A percentile compares a stretch with the other conserved stretches of the same genome.
Conservation (phyloP, 2,888 invertebrate species). For the Agonopterix heracliana region DNA sequence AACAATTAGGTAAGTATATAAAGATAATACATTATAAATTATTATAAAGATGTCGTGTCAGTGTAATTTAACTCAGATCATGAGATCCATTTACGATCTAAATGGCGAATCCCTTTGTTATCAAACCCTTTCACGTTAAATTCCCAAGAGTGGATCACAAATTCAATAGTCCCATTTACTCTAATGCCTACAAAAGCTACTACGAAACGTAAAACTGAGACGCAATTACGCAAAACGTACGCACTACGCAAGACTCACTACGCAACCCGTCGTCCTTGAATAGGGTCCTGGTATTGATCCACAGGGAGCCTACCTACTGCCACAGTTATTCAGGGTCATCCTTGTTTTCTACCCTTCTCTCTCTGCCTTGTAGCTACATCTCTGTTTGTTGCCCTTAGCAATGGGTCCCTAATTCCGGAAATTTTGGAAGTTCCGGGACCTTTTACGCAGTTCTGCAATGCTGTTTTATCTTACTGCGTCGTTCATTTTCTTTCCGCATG, state of each 20-base stretch:
- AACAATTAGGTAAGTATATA: too few relatives aligned
- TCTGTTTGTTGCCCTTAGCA: slow-evolving; percentile 22
- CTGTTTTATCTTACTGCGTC: neutral
- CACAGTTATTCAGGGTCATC: slow-evolving; percentile 49
- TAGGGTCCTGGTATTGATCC: slow-evolving; percentile 38
- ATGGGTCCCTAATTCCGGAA: slow-evolving; percentile 28
- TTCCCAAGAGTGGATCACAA: too few relatives aligned
- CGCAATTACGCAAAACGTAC: too few relatives aligned
- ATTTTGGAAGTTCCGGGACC: neutral
- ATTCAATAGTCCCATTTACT: neutral
- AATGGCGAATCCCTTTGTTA: too few relatives aligned
- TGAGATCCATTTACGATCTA: too few relatives aligned
- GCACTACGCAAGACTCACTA: neutral
- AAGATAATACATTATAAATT: too few relatives aligned
- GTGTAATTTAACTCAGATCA: too few relatives aligned
- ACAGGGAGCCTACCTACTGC: slow-evolving; percentile 29
- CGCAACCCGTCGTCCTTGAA: neutral
- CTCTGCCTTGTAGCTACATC: slow-evolving; percentile 19
- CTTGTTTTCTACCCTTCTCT: slow-evolving; percentile 41
- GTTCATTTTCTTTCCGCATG: neutral
- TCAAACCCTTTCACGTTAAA: too few relatives aligned
- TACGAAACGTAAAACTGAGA: too few relatives aligned
- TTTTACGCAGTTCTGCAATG: neutral
- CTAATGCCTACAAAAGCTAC: neutral
- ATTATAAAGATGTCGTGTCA: too few relatives aligned